These are phyloP conservation scores for Himalopsyche tibetana DNA, from an alignment of 2,888 invertebrate genomes.

Conservation along the genomic window DNA sequence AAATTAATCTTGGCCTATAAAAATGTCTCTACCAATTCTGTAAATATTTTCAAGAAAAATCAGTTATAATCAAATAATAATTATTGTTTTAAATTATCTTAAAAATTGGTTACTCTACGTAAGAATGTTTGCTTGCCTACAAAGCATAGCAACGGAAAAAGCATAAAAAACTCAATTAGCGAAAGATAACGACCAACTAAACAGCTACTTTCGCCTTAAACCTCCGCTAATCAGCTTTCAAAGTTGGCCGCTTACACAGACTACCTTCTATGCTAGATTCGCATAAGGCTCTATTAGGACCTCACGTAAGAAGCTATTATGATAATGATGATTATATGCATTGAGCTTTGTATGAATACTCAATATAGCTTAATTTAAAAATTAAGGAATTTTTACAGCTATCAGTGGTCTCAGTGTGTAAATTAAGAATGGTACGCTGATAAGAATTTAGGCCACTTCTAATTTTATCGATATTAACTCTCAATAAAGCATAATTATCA, in stretches of 20 bases:
- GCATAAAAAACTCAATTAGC: constrained; percentile 66
- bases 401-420: too few species aligned
- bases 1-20: too few species aligned
- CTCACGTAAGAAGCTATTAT: constrained; percentile 6
- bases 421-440: too few species aligned
- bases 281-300: constrained; percentile 9
- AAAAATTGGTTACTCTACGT: background rate
- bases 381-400: too few species aligned
- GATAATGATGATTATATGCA: background rate
- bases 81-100: too few species aligned
- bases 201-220: constrained; percentile 64
- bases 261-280: background rate
- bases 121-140: constrained; percentile 47
- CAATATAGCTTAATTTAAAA: too few species aligned
- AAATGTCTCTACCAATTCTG: too few species aligned
- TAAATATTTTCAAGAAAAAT: background rate
- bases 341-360: too few species aligned
- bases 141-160: constrained; percentile 50
- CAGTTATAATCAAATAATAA: background rate
- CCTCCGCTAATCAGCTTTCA: constrained; percentile 63
- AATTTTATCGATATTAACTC: too few species aligned
- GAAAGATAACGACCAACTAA: constrained; percentile 65
- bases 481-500: too few species aligned
- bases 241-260: constrained; percentile 54
- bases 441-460: too few species aligned